Evolutionary conservation across 2,888 invertebrate species (phyloP).

Genomic region (Acleris cristana): DNA sequence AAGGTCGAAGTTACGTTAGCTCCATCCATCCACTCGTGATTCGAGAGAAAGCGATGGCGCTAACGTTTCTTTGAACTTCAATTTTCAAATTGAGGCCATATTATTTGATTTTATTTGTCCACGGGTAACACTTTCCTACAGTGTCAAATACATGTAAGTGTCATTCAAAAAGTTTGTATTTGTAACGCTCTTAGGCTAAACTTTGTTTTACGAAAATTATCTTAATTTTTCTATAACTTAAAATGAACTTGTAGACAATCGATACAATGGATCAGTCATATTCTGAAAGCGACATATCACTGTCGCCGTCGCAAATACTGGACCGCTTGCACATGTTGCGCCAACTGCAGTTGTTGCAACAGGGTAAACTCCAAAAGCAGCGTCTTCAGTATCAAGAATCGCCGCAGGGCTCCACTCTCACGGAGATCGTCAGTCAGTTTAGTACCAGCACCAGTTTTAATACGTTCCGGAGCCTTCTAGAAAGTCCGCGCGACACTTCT

Average conservation of each 20-base stretch:
- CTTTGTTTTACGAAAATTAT: constrained; percentile 13
- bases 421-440: constrained; percentile 76
- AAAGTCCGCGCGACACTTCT: constrained; percentile 57
- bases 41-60: too few relatives aligned
- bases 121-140: background rate
- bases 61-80: too few relatives aligned
- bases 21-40: too few relatives aligned
- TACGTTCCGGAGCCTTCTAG: constrained; percentile 71
- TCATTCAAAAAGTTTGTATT: constrained; percentile 33
- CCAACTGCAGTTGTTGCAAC: constrained; percentile 71
- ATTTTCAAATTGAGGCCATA: too few relatives aligned
- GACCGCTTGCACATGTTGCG: constrained; percentile 71
- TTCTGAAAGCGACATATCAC: constrained; percentile 69
- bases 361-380: constrained; percentile 76
- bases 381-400: constrained; percentile 65
- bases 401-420: constrained; percentile 64
- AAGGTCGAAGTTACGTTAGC: too few relatives aligned
- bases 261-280: constrained; percentile 68
- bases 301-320: constrained; percentile 74
- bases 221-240: background rate
- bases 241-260: constrained; percentile 5
- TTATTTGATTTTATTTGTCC: background rate
- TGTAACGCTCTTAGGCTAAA: constrained; percentile 24
- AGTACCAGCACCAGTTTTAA: constrained; percentile 74
- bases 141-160: constrained; percentile 18